These are phyloP conservation scores for Gopherus flavomarginatus DNA, from an alignment of 2,113 vertebrate species.

Conservation along the genomic window DNA sequence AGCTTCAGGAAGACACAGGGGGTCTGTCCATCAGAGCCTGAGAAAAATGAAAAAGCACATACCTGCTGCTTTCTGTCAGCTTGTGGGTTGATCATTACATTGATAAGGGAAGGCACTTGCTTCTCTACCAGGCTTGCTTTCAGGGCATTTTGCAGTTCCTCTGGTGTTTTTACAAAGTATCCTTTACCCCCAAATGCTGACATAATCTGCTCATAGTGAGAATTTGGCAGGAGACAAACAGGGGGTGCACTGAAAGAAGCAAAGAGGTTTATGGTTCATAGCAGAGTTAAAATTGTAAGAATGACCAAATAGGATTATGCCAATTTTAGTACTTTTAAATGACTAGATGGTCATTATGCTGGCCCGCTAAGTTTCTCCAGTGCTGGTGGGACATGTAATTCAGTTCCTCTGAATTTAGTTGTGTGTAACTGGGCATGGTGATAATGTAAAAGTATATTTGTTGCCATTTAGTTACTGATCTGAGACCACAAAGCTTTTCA, in stretches of 20 bases:
- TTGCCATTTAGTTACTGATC: background rate
- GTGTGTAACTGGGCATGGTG: background rate
- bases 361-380: background rate
- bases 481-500: background rate
- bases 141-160: slow-evolving; percentile 86
- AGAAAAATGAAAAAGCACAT: background rate
- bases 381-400: background rate
- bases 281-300: background rate
- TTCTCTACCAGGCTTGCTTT: slow-evolving; percentile 83
- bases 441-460: background rate
- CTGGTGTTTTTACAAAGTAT: slow-evolving; percentile 89
- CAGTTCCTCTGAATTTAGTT: background rate
- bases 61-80: slow-evolving; percentile 94
- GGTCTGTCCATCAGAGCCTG: too few species aligned
- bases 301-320: slow-evolving; percentile 17
- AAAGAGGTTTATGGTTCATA: background rate
- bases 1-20: background rate
- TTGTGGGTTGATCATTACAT: slow-evolving; percentile 92
- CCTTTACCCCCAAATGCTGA: slow-evolving; percentile 92
- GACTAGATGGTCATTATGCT: background rate
- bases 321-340: background rate
- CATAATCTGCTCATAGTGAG: slow-evolving; percentile 93
- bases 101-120: slow-evolving; percentile 88
- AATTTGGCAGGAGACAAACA: slow-evolving; percentile 89
- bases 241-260: slow-evolving; percentile 85